Conservation (phyloP, 2,888 invertebrate species). For the Heliothis peltigera region DNA sequence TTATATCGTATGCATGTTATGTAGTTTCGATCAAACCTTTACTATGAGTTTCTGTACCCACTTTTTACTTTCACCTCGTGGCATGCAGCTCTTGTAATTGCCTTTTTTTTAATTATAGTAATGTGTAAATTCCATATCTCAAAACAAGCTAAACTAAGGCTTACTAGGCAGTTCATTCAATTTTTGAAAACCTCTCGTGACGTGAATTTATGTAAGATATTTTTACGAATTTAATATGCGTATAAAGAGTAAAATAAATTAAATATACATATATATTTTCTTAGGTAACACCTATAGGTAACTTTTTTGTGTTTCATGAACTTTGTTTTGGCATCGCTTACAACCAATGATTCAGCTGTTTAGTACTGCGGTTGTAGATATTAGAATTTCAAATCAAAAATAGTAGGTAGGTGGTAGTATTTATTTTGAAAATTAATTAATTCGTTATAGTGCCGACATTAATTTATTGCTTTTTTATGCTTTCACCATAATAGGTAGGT, state of each 20-base stretch:
- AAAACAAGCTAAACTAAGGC: not conserved
- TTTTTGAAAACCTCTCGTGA: not conserved
- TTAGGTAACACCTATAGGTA: not conserved
- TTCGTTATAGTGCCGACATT: no score
- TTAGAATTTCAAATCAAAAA: slow-evolving; percentile 37
- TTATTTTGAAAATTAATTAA: not conserved
- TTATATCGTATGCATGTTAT: slow-evolving; percentile 3
- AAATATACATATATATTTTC: no score
- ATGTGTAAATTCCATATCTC: not conserved
- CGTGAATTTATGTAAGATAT: not conserved
- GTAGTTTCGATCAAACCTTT: slow-evolving; percentile 25
- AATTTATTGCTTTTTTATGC: no score
- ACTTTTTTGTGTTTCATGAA: not conserved
- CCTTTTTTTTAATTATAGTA: not conserved
- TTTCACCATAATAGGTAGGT: no score
- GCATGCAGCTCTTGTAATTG: not conserved
- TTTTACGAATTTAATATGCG: slow-evolving; percentile 5
- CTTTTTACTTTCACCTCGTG: slow-evolving; percentile 3
- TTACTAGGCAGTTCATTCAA: no score
- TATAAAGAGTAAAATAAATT: no score
- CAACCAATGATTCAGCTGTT: slow-evolving; percentile 43
- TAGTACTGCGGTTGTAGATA: slow-evolving; percentile 8
- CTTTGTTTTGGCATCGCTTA: not conserved
- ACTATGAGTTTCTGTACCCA: not conserved
- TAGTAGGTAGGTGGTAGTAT: slow-evolving; percentile 14